phyloP scores from a whole-genome alignment of 2,888 invertebrate species.

The Minunthozetes semirufus region DNA sequence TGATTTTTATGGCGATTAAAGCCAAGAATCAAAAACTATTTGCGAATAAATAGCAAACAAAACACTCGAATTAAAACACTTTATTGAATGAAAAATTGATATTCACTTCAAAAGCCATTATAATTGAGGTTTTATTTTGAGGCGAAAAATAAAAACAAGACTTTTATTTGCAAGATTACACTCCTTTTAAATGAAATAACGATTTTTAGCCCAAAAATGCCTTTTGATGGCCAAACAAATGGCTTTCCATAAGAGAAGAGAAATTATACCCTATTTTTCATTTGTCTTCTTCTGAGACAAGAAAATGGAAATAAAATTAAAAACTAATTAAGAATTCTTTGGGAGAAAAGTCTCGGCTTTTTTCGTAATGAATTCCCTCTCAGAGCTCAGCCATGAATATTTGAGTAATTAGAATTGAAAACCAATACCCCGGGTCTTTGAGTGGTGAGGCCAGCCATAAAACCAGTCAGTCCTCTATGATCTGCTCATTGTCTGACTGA shows the following conservation, averaged over 20 bases:
- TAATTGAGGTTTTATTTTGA: no score
- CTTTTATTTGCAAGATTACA: no score
- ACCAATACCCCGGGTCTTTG: not conserved
- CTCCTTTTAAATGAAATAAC: no score
- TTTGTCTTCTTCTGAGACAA: not conserved
- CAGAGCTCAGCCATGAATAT: not conserved
- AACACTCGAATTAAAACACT: no score
- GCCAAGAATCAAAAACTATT: no score
- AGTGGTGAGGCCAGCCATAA: not conserved
- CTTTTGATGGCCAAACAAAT: not conserved
- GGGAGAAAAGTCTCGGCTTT: not conserved
- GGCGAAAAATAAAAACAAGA: no score
- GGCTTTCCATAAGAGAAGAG: not conserved
- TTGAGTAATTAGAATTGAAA: not conserved
- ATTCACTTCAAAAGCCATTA: no score
- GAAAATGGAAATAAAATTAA: not conserved
- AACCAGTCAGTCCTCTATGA: not conserved
- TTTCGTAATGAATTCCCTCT: not conserved
- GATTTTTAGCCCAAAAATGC: no score
- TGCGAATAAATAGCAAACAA: no score
- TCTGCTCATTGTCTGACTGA: not conserved
- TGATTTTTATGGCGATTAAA: no score
- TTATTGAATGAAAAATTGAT: no score
- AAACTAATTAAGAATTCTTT: conserved; percentile 9
- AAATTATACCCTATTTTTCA: not conserved